phyloP scores from a whole-genome alignment of 2,113 vertebrate genomes.

The Pyxicephalus adspersus region DNA sequence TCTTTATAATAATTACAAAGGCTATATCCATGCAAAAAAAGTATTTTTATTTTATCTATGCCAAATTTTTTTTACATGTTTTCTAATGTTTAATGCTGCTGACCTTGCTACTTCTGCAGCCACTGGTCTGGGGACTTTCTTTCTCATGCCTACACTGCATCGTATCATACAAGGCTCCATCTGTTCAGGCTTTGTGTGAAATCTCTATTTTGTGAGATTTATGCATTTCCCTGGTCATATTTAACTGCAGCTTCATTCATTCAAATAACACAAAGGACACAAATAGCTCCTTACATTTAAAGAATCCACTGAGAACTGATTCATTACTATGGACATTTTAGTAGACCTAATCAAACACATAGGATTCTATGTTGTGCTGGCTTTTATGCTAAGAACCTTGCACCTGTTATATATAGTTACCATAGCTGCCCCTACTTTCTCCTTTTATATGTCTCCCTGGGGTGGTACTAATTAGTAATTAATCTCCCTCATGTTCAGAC shows the following conservation, averaged over 20 bases:
- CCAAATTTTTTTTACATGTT: not conserved
- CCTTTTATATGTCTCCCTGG: too few relatives aligned
- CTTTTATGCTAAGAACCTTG: too few relatives aligned
- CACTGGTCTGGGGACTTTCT: slow-evolving; percentile 14
- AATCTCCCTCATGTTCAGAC: too few relatives aligned
- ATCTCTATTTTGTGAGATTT: slow-evolving; percentile 5
- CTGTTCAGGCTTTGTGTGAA: slow-evolving; percentile 6
- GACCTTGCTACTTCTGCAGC: not conserved
- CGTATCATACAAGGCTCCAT: slow-evolving; percentile 9
- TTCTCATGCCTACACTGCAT: slow-evolving; percentile 16
- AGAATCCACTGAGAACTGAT: too few relatives aligned
- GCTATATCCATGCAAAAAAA: too few relatives aligned
- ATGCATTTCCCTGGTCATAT: not conserved
- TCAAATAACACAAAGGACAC: not conserved
- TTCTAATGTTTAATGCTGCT: not conserved
- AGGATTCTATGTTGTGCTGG: too few relatives aligned
- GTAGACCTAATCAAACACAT: too few relatives aligned
- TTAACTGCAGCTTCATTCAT: not conserved
- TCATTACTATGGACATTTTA: too few relatives aligned
- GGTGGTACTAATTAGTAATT: too few relatives aligned
- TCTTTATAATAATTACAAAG: too few relatives aligned
- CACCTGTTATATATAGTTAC: too few relatives aligned
- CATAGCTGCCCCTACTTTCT: too few relatives aligned
- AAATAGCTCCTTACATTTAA: not conserved
- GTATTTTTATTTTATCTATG: not conserved